Evolutionary conservation across 2,797 vertebrate species (phyloP).

Genomic region (Fratercula arctica): DNA sequence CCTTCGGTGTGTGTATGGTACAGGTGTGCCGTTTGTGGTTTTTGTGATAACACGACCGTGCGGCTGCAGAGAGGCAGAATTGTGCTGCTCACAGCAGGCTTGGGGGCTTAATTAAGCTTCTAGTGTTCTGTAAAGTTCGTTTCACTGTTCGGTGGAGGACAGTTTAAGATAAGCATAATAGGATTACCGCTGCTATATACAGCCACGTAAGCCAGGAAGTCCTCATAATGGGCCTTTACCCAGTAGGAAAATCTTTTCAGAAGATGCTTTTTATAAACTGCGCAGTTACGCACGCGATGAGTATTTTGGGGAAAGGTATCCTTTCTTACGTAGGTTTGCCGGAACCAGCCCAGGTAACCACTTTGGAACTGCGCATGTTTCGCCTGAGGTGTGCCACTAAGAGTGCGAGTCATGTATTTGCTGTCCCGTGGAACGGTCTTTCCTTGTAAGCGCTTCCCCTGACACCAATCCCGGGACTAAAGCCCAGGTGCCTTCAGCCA

Average conservation of each 20-base stretch:
- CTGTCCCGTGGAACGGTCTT: fast-evolving
- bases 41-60: neutral
- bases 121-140: conserved; percentile 62
- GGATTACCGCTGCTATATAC: conserved; percentile 72
- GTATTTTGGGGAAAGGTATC: neutral
- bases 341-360: neutral
- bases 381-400: fast-evolving
- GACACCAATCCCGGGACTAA: neutral
- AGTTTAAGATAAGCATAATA: conserved; percentile 76
- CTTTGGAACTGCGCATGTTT: neutral
- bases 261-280: conserved; percentile 25
- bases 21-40: neutral
- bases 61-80: neutral
- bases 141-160: conserved; percentile 65
- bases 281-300: neutral
- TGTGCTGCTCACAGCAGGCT: conserved; percentile 15
- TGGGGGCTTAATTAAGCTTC: conserved; percentile 52
- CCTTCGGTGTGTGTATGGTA: neutral
- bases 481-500: neutral
- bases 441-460: neutral
- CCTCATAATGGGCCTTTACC: conserved; percentile 61
- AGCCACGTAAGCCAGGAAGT: conserved; percentile 72
- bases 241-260: conserved; percentile 53
- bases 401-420: fast-evolving
- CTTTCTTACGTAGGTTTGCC: neutral